A percentile compares a stretch with the other conserved stretches of the same genome.
These are phyloP conservation scores for Dreissena rostriformis DNA, from an alignment of 1,140 invertebrate genomes.

Conservation along the genomic window DNA sequence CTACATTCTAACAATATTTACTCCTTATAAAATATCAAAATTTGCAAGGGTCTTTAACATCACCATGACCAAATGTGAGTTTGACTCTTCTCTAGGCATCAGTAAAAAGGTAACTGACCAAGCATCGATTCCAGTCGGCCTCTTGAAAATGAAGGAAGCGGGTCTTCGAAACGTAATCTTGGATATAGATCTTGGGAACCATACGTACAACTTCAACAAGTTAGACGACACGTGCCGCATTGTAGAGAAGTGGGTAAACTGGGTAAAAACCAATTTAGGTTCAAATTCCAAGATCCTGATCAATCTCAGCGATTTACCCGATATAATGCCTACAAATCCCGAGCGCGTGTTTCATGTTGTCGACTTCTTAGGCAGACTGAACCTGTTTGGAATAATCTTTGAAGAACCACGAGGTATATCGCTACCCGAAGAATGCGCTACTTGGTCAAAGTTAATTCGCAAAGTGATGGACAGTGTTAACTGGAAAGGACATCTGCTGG, in stretches of 20 bases:
- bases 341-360: neutral
- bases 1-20: no score
- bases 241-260: constrained; percentile 11
- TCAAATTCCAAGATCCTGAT: constrained; percentile 4
- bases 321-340: neutral
- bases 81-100: neutral
- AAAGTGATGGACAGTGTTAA: constrained; percentile 14
- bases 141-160: constrained; percentile 7
- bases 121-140: constrained; percentile 1
- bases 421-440: constrained; percentile 25
- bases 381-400: constrained; percentile 34
- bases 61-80: no score
- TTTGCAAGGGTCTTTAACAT: no score
- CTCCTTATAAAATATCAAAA: no score
- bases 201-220: constrained; percentile 23
- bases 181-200: constrained; percentile 19
- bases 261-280: neutral
- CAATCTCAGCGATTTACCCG: neutral
- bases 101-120: constrained; percentile 19
- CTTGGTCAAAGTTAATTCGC: constrained; percentile 28
- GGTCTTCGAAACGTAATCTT: constrained; percentile 24
- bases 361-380: neutral
- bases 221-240: constrained; percentile 28
- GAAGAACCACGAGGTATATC: constrained; percentile 14
- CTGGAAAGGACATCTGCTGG: constrained; percentile 34